Conservation (phyloP, 2,113 vertebrate genomes). For the Mellivora capensis region DNA sequence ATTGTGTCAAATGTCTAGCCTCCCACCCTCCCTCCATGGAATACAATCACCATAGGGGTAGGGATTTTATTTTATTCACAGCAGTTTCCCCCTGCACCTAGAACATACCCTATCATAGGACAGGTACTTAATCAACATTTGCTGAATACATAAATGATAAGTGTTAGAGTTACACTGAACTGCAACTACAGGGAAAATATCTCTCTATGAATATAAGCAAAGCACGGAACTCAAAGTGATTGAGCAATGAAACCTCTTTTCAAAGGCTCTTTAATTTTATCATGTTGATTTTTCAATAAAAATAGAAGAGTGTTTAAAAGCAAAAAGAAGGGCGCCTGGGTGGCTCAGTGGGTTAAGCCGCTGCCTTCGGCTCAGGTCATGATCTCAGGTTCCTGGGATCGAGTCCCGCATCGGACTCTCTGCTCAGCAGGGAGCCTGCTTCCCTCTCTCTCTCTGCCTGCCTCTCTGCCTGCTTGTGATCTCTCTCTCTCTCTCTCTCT, state of each 20-base stretch:
- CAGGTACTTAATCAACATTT: not conserved
- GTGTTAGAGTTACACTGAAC: not conserved
- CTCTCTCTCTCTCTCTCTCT: too few relatives aligned
- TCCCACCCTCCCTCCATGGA: not conserved
- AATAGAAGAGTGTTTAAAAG: not conserved
- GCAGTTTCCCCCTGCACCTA: not conserved
- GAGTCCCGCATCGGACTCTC: too few relatives aligned
- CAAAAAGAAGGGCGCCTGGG: too few relatives aligned
- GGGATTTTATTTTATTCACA: not conserved
- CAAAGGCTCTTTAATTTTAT: not conserved
- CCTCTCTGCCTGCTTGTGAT: too few relatives aligned
- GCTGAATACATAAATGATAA: not conserved
- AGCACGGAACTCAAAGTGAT: not conserved
- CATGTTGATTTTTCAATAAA: not conserved
- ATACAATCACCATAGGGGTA: not conserved
- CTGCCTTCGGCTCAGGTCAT: too few relatives aligned
- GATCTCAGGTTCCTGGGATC: too few relatives aligned
- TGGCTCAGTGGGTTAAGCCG: too few relatives aligned
- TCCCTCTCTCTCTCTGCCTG: too few relatives aligned
- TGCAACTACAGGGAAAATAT: not conserved
- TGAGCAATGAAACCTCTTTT: not conserved
- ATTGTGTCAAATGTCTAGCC: not conserved
- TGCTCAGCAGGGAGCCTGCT: too few relatives aligned
- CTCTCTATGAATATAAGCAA: not conserved
- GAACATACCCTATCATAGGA: not conserved